A percentile compares a stretch with the other conserved stretches of the same genome.
Evolutionary conservation across 2,888 invertebrate genomes (phyloP).

Genomic region (Nymphalis urticae): DNA sequence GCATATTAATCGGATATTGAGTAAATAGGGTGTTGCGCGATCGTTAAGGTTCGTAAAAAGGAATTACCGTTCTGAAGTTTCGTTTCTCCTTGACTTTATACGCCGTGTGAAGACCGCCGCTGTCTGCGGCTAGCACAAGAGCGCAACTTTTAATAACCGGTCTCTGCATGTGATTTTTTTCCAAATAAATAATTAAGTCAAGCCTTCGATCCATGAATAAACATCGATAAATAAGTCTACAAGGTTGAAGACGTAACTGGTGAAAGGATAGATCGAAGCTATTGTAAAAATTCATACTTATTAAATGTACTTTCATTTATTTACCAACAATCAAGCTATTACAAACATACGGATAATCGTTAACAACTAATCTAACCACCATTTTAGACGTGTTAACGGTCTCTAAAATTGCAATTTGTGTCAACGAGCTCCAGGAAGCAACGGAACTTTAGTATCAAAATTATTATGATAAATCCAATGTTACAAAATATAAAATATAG

Average conservation of each 20-base stretch:
- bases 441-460: conserved; percentile 35
- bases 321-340: neutral
- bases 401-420: conserved; percentile 29
- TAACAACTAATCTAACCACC: neutral
- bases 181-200: conserved; percentile 19
- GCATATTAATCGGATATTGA: conserved; percentile 3
- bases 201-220: conserved; percentile 18
- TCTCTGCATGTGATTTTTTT: conserved; percentile 22
- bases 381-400: conserved; percentile 20
- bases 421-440: conserved; percentile 26
- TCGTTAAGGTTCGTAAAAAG: conserved; percentile 15
- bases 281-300: neutral
- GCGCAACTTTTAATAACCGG: conserved; percentile 23
- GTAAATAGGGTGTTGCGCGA: neutral
- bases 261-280: conserved; percentile 11
- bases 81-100: conserved; percentile 29
- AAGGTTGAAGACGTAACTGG: conserved; percentile 18
- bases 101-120: conserved; percentile 4
- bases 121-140: conserved; percentile 12
- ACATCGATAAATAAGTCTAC: conserved; percentile 6
- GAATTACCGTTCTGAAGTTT: conserved; percentile 21
- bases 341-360: neutral
- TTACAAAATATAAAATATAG: conserved; percentile 25
- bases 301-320: too few relatives aligned
- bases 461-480: conserved; percentile 26